Evolutionary conservation across 1,140 invertebrate species (phyloP).

Genomic region (Apis florea): DNA sequence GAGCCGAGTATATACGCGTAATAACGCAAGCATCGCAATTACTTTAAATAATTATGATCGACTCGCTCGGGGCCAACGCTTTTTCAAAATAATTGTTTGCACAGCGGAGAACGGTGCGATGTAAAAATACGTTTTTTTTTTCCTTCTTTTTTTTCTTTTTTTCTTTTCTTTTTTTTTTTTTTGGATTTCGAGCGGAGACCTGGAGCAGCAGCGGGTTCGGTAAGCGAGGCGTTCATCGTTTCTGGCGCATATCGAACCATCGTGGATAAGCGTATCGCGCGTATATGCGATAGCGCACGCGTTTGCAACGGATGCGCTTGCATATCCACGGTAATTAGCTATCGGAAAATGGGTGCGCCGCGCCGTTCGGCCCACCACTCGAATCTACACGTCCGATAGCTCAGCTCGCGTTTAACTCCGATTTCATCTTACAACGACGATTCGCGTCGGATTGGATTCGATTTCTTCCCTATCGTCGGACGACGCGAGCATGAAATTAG

Average conservation of each 20-base stretch:
- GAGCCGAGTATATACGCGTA: no score
- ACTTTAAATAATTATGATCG: no score
- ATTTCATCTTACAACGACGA: conserved; percentile 38
- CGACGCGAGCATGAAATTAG: not conserved
- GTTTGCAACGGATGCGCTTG: conserved; percentile 36
- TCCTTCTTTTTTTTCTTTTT: no score
- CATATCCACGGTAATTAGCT: conserved; percentile 62
- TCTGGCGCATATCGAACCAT: conserved; percentile 18
- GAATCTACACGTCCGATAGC: conserved; percentile 34
- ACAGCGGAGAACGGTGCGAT: no score
- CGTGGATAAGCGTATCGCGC: conserved; percentile 29
- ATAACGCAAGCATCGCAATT: no score
- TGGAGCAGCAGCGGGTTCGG: no score
- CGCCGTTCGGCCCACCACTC: conserved; percentile 35
- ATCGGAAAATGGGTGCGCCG: conserved; percentile 54
- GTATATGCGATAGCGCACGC: conserved; percentile 34
- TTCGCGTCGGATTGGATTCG: conserved; percentile 26
- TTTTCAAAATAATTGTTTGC: not conserved
- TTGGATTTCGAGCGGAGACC: not conserved
- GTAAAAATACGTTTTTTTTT: no score
- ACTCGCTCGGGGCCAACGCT: no score
- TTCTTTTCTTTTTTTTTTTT: no score
- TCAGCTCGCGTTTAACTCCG: not conserved
- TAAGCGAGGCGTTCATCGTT: not conserved
- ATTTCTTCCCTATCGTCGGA: no score